Evolutionary conservation across 1,140 invertebrate genomes (phyloP).

Genomic region (Camponotus floridanus): DNA sequence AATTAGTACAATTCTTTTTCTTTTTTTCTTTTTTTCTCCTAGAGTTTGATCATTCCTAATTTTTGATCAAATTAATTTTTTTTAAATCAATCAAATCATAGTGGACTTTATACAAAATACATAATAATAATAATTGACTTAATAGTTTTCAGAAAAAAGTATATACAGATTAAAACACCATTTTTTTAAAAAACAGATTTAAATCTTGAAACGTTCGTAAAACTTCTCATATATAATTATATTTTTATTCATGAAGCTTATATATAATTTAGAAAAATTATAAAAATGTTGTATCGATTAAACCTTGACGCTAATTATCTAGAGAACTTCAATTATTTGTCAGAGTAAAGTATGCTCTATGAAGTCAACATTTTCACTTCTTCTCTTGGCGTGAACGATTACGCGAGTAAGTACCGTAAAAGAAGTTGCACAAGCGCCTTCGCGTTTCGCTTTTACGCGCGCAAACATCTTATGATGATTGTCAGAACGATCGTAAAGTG

Average conservation of each 20-base stretch:
- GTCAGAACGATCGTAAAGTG: slow-evolving; percentile 39
- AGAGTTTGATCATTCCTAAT: too few species aligned
- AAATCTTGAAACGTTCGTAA: too few species aligned
- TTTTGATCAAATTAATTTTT: too few species aligned
- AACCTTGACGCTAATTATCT: not conserved
- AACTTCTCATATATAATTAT: too few species aligned
- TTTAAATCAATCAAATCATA: too few species aligned
- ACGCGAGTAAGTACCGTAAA: slow-evolving; percentile 39
- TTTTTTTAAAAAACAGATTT: too few species aligned
- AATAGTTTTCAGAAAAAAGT: too few species aligned
- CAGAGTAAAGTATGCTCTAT: not conserved
- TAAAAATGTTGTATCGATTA: not conserved
- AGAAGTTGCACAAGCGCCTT: slow-evolving; percentile 46
- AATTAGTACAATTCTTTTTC: not conserved
- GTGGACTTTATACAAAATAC: too few species aligned
- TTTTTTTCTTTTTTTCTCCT: too few species aligned
- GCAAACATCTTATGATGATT: slow-evolving; percentile 11
- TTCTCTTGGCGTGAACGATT: slow-evolving; percentile 14
- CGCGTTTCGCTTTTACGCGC: slow-evolving; percentile 22
- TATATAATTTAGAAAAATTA: not conserved
- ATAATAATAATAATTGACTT: too few species aligned
- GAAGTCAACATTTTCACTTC: slow-evolving; percentile 7
- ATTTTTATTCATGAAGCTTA: too few species aligned
- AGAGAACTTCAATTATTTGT: slow-evolving; percentile 7
- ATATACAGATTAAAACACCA: too few species aligned